Conservation (phyloP, 2,888 invertebrate genomes). For the Phengaris arion region DNA sequence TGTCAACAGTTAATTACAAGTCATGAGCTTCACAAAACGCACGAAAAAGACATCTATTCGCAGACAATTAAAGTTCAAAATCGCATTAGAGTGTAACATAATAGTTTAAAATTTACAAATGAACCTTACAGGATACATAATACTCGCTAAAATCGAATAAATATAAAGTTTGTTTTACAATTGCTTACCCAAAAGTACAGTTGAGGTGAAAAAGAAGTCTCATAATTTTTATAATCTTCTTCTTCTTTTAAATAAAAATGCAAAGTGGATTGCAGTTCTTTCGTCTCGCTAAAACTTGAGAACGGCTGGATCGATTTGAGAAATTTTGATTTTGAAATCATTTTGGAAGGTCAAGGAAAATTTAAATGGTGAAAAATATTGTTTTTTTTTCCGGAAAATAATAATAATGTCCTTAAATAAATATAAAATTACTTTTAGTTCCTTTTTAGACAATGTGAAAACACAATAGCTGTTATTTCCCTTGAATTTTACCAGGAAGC, state of each 20-base stretch:
- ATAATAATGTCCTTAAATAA: background rate
- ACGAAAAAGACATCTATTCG: slow-evolving; percentile 28
- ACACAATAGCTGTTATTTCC: background rate
- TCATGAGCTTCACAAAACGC: slow-evolving; percentile 42
- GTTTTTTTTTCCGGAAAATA: no score
- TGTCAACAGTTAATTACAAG: slow-evolving; percentile 62
- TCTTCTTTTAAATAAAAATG: no score
- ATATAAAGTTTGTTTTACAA: background rate
- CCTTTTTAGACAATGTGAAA: background rate
- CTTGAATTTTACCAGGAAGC: background rate
- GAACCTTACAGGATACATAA: slow-evolving; percentile 22
- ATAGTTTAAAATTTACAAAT: slow-evolving; percentile 7
- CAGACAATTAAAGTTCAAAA: slow-evolving; percentile 24
- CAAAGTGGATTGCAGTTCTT: no score
- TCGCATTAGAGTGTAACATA: background rate
- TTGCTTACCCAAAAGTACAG: slow-evolving; percentile 11
- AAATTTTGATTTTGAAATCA: no score
- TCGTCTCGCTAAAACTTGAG: no score
- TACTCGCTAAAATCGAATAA: slow-evolving; percentile 25
- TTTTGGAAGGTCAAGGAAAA: no score
- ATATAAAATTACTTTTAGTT: background rate
- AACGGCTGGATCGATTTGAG: no score
- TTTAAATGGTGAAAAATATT: no score
- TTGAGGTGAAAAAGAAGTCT: background rate
- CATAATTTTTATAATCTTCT: no score